Conservation (phyloP, 2,113 vertebrate genomes). For the Melanotaenia duboulayi region DNA sequence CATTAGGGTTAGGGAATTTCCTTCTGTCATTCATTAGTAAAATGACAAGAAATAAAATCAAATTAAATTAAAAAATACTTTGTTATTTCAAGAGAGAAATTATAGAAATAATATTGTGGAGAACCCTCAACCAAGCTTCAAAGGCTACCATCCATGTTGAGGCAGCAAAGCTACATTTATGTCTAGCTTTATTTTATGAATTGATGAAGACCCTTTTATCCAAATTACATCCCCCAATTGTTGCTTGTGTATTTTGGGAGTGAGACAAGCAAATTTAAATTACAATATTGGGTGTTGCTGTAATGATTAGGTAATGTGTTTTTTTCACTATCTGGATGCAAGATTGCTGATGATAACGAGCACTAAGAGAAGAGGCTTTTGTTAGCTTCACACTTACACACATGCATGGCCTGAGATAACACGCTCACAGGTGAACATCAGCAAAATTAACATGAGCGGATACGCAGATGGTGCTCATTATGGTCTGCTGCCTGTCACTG, state of each 20-base stretch:
- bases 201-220: background rate
- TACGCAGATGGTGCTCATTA: constrained; percentile 65
- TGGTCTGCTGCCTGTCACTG: constrained; percentile 46
- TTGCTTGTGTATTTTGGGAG: constrained; percentile 3
- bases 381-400: constrained; percentile 15
- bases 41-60: too few relatives aligned
- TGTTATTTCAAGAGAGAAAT: too few relatives aligned
- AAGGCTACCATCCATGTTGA: too few relatives aligned
- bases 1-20: too few relatives aligned
- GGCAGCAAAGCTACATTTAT: too few relatives aligned
- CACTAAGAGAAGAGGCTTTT: constrained; percentile 43
- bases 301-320: constrained; percentile 28
- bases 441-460: constrained; percentile 43
- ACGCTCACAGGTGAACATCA: constrained; percentile 30
- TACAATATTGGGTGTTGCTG: constrained; percentile 11
- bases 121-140: too few relatives aligned
- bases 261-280: background rate
- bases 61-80: too few relatives aligned
- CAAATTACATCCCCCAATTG: background rate
- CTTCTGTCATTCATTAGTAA: too few relatives aligned
- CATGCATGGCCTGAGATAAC: background rate
- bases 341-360: constrained; percentile 59
- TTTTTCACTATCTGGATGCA: constrained; percentile 23
- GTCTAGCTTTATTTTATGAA: background rate
- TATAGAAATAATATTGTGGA: too few relatives aligned